Conservation (phyloP, 1,140 invertebrate genomes). For the Leucophenga varia region DNA sequence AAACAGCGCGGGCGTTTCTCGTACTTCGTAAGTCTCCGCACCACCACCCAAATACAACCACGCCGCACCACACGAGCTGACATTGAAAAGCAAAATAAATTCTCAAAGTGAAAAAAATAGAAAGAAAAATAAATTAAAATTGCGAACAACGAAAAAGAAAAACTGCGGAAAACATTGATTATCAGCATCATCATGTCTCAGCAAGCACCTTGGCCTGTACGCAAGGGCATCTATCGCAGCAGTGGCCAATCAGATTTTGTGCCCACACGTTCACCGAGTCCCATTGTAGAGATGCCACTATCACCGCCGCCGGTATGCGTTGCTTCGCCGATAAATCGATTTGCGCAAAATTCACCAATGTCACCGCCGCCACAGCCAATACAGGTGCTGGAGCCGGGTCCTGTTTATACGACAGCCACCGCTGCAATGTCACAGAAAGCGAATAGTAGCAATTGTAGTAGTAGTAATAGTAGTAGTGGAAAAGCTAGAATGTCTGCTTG, state of each 20-base stretch:
- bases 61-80: conserved; percentile 2
- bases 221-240: conserved; percentile 64
- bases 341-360: conserved; percentile 27
- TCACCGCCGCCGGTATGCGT: conserved; percentile 49
- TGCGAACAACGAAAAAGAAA: background rate
- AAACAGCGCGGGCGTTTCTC: too few species aligned
- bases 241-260: conserved; percentile 55
- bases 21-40: too few species aligned
- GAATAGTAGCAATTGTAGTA: too few species aligned
- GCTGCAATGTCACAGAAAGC: background rate
- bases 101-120: background rate
- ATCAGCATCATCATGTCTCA: conserved; percentile 36
- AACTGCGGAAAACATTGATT: background rate
- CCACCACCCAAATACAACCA: background rate
- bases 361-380: conserved; percentile 50
- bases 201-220: conserved; percentile 69
- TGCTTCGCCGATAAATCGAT: conserved; percentile 30
- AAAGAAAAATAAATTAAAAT: conserved; percentile 1
- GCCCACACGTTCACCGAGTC: conserved; percentile 50
- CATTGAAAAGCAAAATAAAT: too few species aligned
- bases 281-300: conserved; percentile 53
- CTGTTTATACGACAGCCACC: conserved; percentile 7
- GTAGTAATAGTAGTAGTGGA: too few species aligned
- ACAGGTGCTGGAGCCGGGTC: conserved; percentile 34
- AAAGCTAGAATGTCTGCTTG: conserved; percentile 2